A percentile compares a stretch with the other conserved stretches of the same genome.
Conservation (phyloP, 53 echinoderm and acorn worm species). For the Stichopus horrens region DNA sequence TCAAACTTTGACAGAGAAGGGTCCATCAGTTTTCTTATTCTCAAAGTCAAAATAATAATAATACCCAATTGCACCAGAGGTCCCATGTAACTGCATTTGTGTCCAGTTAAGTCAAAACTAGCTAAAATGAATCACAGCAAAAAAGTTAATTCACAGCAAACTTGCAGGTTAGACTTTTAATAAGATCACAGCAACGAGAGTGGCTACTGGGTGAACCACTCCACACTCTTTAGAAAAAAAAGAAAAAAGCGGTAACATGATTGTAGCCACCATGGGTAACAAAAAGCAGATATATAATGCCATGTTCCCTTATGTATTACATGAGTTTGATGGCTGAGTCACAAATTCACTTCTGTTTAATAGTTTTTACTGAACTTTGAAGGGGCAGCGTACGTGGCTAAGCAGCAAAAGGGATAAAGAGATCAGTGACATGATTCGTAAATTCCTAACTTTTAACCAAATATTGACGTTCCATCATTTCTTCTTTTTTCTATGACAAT, state of each 20-base stretch:
- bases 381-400: too few relatives aligned
- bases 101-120: slow-evolving; percentile 1
- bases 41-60: background rate
- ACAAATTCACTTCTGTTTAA: background rate
- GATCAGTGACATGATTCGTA: too few relatives aligned
- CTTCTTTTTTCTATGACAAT: too few relatives aligned
- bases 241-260: background rate
- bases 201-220: background rate
- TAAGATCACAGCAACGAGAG: background rate
- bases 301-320: too few relatives aligned
- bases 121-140: background rate
- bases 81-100: slow-evolving; percentile 15
- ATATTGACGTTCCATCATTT: too few relatives aligned
- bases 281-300: background rate
- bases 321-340: background rate
- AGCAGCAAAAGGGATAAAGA: too few relatives aligned
- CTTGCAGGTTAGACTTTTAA: background rate
- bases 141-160: slow-evolving; percentile 31
- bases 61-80: slow-evolving; percentile 37
- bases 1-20: background rate
- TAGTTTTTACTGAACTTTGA: too few relatives aligned
- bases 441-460: too few relatives aligned
- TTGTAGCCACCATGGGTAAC: background rate
- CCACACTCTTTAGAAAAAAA: background rate
- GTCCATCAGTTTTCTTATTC: background rate